These are phyloP conservation scores for Heterodera filipjevi DNA, from an alignment of 2,888 invertebrate species.

Conservation along the genomic window DNA sequence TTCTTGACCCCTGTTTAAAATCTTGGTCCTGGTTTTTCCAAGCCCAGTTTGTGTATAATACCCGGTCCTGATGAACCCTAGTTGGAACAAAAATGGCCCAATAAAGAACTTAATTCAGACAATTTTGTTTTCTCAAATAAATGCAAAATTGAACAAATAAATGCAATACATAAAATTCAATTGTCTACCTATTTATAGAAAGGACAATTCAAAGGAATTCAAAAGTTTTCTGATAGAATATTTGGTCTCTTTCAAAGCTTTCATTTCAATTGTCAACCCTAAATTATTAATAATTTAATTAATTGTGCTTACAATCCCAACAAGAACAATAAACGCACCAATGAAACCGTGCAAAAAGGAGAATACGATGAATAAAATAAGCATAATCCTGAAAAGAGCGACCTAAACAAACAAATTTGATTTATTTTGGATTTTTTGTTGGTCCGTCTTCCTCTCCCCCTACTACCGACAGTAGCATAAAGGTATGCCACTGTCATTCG, in stretches of 20 bases:
- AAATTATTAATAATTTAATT: neutral
- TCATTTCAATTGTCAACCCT: constrained; percentile 59
- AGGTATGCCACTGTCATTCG: constrained; percentile 42
- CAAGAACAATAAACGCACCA: constrained; percentile 27
- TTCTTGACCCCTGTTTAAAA: too few relatives aligned
- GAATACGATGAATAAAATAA: constrained; percentile 59
- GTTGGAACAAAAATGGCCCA: too few relatives aligned
- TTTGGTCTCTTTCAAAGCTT: constrained; percentile 62
- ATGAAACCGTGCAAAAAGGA: constrained; percentile 62
- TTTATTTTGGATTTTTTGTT: too few relatives aligned
- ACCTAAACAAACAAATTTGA: constrained; percentile 38
- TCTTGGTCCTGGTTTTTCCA: too few relatives aligned
- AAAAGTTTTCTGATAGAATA: constrained; percentile 32
- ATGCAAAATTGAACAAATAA: too few relatives aligned
- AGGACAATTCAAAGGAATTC: neutral
- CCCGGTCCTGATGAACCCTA: too few relatives aligned
- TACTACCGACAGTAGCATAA: constrained; percentile 20
- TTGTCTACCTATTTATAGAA: too few relatives aligned
- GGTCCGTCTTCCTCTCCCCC: neutral
- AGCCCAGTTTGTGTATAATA: too few relatives aligned
- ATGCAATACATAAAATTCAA: too few relatives aligned
- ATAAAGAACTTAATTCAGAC: too few relatives aligned
- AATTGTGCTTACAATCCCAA: neutral
- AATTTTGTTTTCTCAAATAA: too few relatives aligned
- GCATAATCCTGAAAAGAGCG: constrained; percentile 48